A percentile compares a stretch with the other conserved stretches of the same genome.
Conservation (phyloP, 2,888 invertebrate genomes). For the Hemithea aestivaria region DNA sequence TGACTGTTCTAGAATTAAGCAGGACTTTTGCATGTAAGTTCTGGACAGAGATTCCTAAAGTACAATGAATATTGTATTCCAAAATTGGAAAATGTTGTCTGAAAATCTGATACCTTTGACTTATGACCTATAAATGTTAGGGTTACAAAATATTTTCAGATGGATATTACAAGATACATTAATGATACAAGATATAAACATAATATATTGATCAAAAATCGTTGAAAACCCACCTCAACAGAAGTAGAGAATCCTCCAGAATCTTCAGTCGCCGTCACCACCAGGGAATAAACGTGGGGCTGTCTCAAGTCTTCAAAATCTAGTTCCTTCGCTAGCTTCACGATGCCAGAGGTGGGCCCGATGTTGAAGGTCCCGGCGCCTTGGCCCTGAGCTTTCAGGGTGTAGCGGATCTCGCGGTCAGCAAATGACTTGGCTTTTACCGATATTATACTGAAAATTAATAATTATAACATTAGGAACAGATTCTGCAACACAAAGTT, state of each 20-base stretch:
- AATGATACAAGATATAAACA: too few species aligned
- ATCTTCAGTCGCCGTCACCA: conserved; percentile 97
- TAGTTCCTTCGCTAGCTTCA: conserved; percentile 95
- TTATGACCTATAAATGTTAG: too few species aligned
- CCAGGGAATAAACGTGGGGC: conserved; percentile 94
- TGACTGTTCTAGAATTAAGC: too few species aligned
- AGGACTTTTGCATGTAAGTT: too few species aligned
- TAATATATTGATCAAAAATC: too few species aligned
- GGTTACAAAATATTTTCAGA: too few species aligned
- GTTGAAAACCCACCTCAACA: conserved; percentile 86
- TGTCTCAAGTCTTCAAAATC: conserved; percentile 98
- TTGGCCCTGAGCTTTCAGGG: conserved; percentile 95
- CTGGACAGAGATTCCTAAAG: too few species aligned
- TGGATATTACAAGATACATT: too few species aligned
- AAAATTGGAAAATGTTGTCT: too few species aligned
- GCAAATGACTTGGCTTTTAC: conserved; percentile 99
- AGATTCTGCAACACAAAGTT: background rate
- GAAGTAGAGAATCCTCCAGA: conserved; percentile 98
- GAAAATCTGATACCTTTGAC: too few species aligned
- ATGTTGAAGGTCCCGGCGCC: conserved; percentile 97
- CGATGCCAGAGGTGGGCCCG: conserved; percentile 95
- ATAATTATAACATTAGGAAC: conserved; percentile 3
- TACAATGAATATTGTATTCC: too few species aligned
- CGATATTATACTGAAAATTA: conserved; percentile 90
- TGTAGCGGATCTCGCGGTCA: conserved; percentile 97